Conservation (phyloP, 1,140 invertebrate genomes). For the Ceratina japonica region DNA sequence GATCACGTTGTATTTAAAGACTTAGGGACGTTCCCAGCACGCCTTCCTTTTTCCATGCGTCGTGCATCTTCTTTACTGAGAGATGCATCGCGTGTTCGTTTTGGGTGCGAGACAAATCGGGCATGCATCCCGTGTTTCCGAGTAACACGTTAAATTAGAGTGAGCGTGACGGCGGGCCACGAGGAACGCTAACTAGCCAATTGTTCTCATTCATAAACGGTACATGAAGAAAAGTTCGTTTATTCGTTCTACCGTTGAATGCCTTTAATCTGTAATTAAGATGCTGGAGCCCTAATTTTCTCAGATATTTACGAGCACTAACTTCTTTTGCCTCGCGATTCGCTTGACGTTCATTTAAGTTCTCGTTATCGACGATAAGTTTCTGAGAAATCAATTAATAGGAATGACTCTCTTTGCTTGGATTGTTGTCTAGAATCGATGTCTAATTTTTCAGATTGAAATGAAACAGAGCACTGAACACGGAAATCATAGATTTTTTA, state of each 20-base stretch:
- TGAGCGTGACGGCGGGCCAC: not conserved
- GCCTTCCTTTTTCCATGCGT: not conserved
- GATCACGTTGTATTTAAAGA: conserved; percentile 46
- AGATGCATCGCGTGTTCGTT: not conserved
- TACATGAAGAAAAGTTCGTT: not conserved
- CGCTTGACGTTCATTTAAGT: not conserved
- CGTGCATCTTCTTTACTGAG: not conserved
- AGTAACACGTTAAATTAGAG: conserved; percentile 43
- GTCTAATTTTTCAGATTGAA: too few relatives aligned
- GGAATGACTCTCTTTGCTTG: too few relatives aligned
- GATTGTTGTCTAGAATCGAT: too few relatives aligned
- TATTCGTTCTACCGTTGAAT: not conserved
- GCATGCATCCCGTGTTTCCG: conserved; percentile 18
- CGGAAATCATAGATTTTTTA: too few relatives aligned
- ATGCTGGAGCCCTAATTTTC: not conserved
- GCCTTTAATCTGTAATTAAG: conserved; percentile 14
- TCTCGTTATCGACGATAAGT: not conserved
- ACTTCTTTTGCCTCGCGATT: not conserved
- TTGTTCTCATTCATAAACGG: conserved; percentile 6
- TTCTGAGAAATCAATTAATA: too few relatives aligned
- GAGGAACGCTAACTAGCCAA: conserved; percentile 17
- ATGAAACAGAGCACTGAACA: too few relatives aligned
- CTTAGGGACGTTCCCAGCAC: conserved; percentile 1
- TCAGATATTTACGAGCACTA: not conserved
- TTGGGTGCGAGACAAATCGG: conserved; percentile 33